Base-by-base conservation (phyloP, 2,797 vertebrate species). In the Tachyglossus aculeatus region DNA sequence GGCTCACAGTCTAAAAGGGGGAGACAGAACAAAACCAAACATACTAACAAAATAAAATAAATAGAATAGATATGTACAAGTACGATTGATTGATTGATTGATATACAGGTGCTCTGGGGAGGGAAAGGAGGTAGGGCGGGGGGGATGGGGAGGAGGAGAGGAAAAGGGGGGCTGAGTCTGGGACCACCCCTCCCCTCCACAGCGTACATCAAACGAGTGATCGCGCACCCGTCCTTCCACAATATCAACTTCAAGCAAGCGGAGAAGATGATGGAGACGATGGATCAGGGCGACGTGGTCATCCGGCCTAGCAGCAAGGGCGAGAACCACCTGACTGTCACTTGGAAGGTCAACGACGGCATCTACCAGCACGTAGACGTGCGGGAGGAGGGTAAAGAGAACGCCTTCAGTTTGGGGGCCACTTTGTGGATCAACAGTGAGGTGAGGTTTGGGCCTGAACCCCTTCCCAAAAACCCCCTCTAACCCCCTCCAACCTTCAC, bases 191-290 rank as follows among this genome's bases (percentile, higher is more conserved):
- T 84, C 27, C 29, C 29, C 18, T 57, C 54, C 34, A 18, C 81
- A 99, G 98, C 97, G 0, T 99, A 99, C 76, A 98, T 99, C 88
- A 99, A 99, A 86, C 94, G 98, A 59, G 98, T 99, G 48, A 99
- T 99, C 16, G 98, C 97, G 78, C 98, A 99, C 78, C 98, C 98
- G 0, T 99, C 97, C 81, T 99, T 99, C 94, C 97, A 99, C 93
- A 99, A 99, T 82, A 99, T 99, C 75, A 99, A 98, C 88, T 99
- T 99, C 87, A 99, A 97, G 90, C 97, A 99, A 92, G 97, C 98
- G 0, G 98, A 99, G 92, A 99, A 98, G 89, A 98, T 99, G 97
- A 99, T 99, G 97, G 98, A 98, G 89, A 94, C 96, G 18, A 94
- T 99, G 94, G 98, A 99, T 91, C 97, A 99, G 89, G 98, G 98